These are phyloP conservation scores for Presbytis comata DNA, from an alignment of 2,797 vertebrate genomes.

Conservation along the genomic window DNA sequence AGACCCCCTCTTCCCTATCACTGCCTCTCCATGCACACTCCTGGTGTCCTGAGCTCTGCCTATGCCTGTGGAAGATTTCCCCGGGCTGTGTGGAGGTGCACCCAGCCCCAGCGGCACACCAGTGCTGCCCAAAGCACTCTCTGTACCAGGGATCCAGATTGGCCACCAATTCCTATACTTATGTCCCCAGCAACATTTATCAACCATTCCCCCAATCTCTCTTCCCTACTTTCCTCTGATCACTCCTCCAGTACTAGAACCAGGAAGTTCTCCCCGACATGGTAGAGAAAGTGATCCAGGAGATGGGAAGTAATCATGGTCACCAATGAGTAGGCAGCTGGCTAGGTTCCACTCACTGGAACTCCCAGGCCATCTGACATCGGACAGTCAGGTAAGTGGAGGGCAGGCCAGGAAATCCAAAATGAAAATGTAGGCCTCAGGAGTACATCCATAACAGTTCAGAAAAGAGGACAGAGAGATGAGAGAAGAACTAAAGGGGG, in stretches of 20 bases:
- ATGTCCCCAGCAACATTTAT: background rate
- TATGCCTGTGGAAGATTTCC: background rate
- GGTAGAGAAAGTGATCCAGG: background rate
- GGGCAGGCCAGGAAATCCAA: background rate
- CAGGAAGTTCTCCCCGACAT: background rate
- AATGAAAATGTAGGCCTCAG: constrained; percentile 9
- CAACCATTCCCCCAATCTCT: background rate
- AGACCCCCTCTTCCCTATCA: background rate
- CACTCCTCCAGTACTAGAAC: background rate
- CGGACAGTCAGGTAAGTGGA: background rate
- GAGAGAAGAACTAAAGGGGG: background rate
- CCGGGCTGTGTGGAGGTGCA: background rate
- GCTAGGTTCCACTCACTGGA: background rate
- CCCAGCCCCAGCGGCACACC: background rate
- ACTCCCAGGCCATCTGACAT: background rate
- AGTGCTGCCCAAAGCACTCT: background rate
- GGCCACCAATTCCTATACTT: background rate
- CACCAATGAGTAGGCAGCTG: background rate
- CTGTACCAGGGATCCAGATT: background rate
- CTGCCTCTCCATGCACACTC: background rate
- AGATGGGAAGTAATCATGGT: background rate
- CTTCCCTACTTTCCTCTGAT: background rate
- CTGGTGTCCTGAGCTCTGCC: background rate
- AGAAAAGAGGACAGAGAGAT: background rate
- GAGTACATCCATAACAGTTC: background rate